A percentile compares a stretch with the other conserved stretches of the same genome.
phyloP scores from a whole-genome alignment of 2,797 vertebrate genomes.

The Columba guinea region DNA sequence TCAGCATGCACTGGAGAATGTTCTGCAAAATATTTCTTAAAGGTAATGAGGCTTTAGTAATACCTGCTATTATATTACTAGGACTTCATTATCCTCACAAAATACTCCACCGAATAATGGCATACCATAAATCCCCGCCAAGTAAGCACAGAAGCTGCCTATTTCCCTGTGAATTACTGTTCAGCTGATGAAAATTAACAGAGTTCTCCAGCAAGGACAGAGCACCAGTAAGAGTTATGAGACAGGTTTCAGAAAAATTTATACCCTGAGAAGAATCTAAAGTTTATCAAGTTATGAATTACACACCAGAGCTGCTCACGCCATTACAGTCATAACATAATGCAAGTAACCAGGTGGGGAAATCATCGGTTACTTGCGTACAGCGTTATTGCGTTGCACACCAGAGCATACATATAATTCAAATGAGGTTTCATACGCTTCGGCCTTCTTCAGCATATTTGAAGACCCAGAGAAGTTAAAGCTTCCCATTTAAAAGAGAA shows the following conservation, averaged over 20 bases:
- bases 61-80: slow-evolving; percentile 44
- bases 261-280: neutral
- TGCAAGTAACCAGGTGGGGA: neutral
- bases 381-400: neutral
- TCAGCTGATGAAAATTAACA: neutral
- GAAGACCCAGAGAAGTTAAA: neutral
- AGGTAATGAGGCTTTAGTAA: slow-evolving; percentile 58
- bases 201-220: slow-evolving; percentile 13
- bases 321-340: neutral
- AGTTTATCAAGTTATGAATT: slow-evolving; percentile 11
- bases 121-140: slow-evolving; percentile 1
- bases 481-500: neutral
- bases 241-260: neutral
- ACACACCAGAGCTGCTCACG: neutral
- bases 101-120: slow-evolving; percentile 14
- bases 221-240: neutral
- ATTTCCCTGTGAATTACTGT: neutral
- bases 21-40: slow-evolving; percentile 43
- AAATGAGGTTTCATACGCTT: neutral
- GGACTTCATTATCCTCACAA: slow-evolving; percentile 48
- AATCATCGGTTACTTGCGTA: neutral
- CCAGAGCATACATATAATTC: neutral
- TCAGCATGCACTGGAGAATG: slow-evolving; percentile 10
- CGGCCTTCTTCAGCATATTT: neutral
- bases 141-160: neutral